Conservation (phyloP, 2,797 vertebrate species). For the Rallus crepitans region DNA sequence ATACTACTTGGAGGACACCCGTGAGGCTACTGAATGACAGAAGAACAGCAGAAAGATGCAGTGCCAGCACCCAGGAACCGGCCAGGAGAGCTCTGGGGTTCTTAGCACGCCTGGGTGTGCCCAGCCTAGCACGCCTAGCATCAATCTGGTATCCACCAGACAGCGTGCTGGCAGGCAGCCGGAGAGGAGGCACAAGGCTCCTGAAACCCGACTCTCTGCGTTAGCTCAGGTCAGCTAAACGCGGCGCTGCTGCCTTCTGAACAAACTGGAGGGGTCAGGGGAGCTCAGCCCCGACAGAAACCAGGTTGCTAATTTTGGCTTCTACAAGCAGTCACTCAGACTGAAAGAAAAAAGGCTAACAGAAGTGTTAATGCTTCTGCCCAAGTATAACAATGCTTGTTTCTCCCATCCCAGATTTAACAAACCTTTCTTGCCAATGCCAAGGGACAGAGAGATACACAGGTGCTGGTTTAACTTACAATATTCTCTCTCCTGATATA, state of each 20-base stretch:
- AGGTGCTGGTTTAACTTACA: neutral
- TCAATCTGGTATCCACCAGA: neutral
- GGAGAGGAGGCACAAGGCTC: rapidly evolving
- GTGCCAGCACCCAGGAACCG: neutral
- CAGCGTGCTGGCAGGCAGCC: neutral
- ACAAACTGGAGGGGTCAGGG: neutral
- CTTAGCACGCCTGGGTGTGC: neutral
- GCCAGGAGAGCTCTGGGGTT: neutral
- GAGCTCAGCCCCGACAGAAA: neutral
- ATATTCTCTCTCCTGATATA: neutral
- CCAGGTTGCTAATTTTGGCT: neutral
- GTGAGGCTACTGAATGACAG: constrained; percentile 25
- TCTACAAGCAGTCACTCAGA: neutral
- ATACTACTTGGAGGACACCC: constrained; percentile 26
- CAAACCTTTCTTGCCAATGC: neutral
- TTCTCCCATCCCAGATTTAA: neutral
- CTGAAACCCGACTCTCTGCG: neutral
- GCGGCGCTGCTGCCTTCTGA: neutral
- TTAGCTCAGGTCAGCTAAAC: neutral
- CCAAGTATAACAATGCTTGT: neutral
- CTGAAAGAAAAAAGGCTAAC: neutral
- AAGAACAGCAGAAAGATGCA: neutral
- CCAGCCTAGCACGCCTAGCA: neutral
- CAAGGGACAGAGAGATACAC: neutral
- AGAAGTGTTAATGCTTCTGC: neutral